Evolutionary conservation across 2,888 invertebrate species (phyloP).

Genomic region (Hypolimnas misippus): DNA sequence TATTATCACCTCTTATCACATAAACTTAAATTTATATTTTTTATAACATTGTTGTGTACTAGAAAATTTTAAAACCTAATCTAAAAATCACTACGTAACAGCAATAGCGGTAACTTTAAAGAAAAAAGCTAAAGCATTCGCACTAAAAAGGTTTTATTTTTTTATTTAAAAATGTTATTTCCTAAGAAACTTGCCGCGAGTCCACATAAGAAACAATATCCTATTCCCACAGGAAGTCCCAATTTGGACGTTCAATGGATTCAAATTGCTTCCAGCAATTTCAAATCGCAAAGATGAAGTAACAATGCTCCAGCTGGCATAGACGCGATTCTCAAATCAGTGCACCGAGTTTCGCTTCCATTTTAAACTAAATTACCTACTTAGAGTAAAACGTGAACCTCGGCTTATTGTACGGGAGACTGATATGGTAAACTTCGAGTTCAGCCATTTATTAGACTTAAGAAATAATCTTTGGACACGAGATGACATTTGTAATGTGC

Average conservation of each 20-base stretch:
- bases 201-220: conserved; percentile 22
- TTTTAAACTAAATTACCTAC: conserved; percentile 61
- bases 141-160: too few relatives aligned
- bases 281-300: conserved; percentile 28
- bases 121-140: too few relatives aligned
- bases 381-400: conserved; percentile 65
- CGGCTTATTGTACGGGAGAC: conserved; percentile 60
- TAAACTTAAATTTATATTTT: neutral
- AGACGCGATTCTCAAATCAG: conserved; percentile 24
- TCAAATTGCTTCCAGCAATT: conserved; percentile 34
- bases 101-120: too few relatives aligned
- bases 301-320: conserved; percentile 26
- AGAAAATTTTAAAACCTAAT: too few relatives aligned
- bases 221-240: conserved; percentile 34
- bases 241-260: conserved; percentile 36
- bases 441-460: neutral
- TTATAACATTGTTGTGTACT: conserved; percentile 1
- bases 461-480: neutral
- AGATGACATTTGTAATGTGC: neutral
- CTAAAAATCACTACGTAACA: too few relatives aligned
- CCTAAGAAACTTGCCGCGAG: neutral
- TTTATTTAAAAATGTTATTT: neutral
- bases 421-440: conserved; percentile 61
- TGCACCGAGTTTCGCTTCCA: conserved; percentile 10
- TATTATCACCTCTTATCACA: too few relatives aligned